Conservation (phyloP, 1,140 invertebrate genomes). For the Zaprionus gabonicus region DNA sequence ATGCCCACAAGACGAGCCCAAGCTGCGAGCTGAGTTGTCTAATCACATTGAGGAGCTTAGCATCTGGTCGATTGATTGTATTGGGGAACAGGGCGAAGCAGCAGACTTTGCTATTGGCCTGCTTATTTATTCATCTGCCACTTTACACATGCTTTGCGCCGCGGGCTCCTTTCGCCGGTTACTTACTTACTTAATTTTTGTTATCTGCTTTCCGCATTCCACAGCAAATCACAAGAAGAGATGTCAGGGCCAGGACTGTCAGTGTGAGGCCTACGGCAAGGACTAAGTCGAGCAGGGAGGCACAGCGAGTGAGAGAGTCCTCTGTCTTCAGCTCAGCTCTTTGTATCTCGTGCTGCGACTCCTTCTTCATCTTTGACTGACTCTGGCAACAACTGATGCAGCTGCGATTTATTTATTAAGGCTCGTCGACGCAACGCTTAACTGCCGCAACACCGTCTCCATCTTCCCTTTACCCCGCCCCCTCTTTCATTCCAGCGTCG, state of each 20-base stretch:
- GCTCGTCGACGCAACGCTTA: constrained; percentile 28
- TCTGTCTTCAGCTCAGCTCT: constrained; percentile 9
- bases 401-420: constrained; percentile 79
- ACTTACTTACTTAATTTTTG: constrained; percentile 54
- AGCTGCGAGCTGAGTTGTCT: constrained; percentile 3
- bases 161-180: constrained; percentile 8
- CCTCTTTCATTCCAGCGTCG: neutral
- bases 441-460: constrained; percentile 5
- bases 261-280: constrained; percentile 42
- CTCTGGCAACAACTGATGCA: constrained; percentile 59
- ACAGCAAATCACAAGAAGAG: constrained; percentile 69
- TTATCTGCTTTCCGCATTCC: constrained; percentile 65
- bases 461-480: neutral
- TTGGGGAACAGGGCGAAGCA: neutral
- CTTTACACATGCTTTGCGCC: constrained; percentile 42
- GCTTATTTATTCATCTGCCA: constrained; percentile 45
- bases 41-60: constrained; percentile 12
- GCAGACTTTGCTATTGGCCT: constrained; percentile 52
- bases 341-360: neutral
- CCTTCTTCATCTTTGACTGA: neutral
- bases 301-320: neutral
- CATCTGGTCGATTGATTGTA: constrained; percentile 22
- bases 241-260: constrained; percentile 62
- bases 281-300: neutral
- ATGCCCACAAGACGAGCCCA: neutral